Base-by-base conservation (phyloP, 1,140 invertebrate species). In the Dendrolimus punctatus region DNA sequence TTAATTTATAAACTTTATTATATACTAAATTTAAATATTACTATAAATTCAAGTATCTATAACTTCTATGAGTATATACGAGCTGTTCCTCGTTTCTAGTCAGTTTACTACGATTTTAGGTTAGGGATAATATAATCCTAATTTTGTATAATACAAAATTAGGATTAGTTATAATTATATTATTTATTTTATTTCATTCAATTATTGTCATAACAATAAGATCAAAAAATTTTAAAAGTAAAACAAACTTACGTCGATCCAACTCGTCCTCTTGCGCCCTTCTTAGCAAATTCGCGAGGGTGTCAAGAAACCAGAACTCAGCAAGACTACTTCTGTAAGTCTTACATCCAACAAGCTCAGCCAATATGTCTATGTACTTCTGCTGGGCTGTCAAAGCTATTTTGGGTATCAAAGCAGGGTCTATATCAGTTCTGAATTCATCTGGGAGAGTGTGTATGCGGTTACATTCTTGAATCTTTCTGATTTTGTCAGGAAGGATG, bases 231-330 rank as follows among this genome's bases (percentile, higher is more conserved):
- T 43, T 23, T 1, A 23, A 43, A 8, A 43, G 42, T 8, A 43
- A n/a, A 45, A n/a, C 49, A 36, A 23, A 53, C 68, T 68, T 45
- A 83, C 80, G 40, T 64, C 64, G 67, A 46, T 73, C 64, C 56
- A 85, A 53, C 5, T 52, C 38, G 40, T 81, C 79, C 5, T 74
- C 65, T 37, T 86, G 83, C 0, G 80, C 81, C 6, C 81, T 58
- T 51, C 76, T 68, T 51, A 86, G 52, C 49, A 86, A 38, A 53
- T 80, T 79, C 8, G 81, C 80, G 41, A 86, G 8, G 0, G 81
- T 86, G 42, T 86, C 83, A 61, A 86, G 44, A 46, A 86, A 80
- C 83, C 83, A 86, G 50, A 54, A 85, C 42, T 86, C 83, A 0
- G 81, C 78, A 49, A 82, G 52, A 51, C 74, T 82, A 8, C 57